phyloP scores from a whole-genome alignment of 1,140 invertebrate species.

The Orius laevigatus region DNA sequence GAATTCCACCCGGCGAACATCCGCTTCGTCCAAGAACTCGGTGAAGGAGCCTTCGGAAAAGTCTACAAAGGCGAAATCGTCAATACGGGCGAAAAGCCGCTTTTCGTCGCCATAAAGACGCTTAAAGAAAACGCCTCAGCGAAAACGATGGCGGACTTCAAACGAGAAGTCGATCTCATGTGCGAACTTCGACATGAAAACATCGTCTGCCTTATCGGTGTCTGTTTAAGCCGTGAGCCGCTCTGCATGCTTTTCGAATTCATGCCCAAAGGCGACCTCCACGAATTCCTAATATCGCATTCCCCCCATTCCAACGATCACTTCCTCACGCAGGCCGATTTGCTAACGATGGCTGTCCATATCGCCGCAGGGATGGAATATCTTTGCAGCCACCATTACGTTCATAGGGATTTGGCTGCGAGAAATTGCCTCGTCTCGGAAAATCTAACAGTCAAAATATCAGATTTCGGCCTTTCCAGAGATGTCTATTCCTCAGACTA shows the following conservation, averaged over 20 bases:
- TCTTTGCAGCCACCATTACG: conserved; percentile 83
- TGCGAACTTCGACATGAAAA: conserved; percentile 87
- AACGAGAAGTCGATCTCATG: conserved; percentile 80
- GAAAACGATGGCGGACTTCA: conserved; percentile 83
- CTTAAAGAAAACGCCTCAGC: conserved; percentile 81
- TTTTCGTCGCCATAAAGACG: conserved; percentile 85
- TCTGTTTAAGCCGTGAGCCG: conserved; percentile 78
- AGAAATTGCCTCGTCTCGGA: conserved; percentile 92
- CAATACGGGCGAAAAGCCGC: conserved; percentile 36
- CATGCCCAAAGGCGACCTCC: conserved; percentile 85
- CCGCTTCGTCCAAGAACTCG: conserved; percentile 83
- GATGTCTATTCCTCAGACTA: conserved; percentile 84
- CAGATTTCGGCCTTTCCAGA: conserved; percentile 86
- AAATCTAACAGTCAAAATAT: conserved; percentile 85
- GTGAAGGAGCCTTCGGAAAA: conserved; percentile 90
- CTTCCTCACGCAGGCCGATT: conserved; percentile 59
- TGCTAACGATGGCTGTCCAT: conserved; percentile 71
- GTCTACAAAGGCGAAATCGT: conserved; percentile 88
- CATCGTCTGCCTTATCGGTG: conserved; percentile 86
- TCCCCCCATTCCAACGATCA: conserved; percentile 61
- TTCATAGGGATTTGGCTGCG: conserved; percentile 90
- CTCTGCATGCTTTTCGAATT: conserved; percentile 94
- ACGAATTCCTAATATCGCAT: conserved; percentile 82
- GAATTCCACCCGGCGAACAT: conserved; percentile 51
- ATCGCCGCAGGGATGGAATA: conserved; percentile 93